Percentiles rank a stretch among this genome's conserved stretches.
phyloP scores from a whole-genome alignment of 2,888 invertebrate genomes.

The Saturnia pavonia region DNA sequence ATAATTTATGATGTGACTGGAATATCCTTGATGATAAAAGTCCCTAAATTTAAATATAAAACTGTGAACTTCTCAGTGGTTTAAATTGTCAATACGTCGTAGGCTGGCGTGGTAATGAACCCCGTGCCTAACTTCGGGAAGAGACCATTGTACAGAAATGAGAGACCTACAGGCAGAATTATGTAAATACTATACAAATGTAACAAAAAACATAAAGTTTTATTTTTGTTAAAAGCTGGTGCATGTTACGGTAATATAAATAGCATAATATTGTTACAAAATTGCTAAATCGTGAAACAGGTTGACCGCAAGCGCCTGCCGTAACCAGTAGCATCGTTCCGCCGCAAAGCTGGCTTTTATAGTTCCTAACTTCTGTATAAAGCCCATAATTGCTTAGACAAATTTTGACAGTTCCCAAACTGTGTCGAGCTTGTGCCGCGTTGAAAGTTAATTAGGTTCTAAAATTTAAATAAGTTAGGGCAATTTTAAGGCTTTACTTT shows the following conservation, averaged over 20 bases:
- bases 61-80: too few relatives aligned
- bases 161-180: too few relatives aligned
- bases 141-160: too few relatives aligned
- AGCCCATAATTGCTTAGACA: conserved; percentile 13
- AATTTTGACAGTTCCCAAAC: conserved; percentile 16
- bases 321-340: conserved; percentile 6
- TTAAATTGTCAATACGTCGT: too few relatives aligned
- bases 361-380: conserved; percentile 9
- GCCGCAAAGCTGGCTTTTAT: conserved; percentile 10
- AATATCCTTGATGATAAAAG: too few relatives aligned
- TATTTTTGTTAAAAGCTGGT: not conserved
- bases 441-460: conserved; percentile 19
- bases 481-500: conserved; percentile 5
- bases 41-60: too few relatives aligned
- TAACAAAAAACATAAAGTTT: not conserved
- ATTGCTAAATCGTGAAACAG: not conserved
- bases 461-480: conserved; percentile 12
- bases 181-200: too few relatives aligned
- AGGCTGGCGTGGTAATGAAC: too few relatives aligned
- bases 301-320: conserved; percentile 14
- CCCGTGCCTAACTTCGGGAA: too few relatives aligned
- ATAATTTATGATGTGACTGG: too few relatives aligned
- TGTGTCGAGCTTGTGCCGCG: conserved; percentile 10
- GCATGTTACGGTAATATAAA: not conserved
- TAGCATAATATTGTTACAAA: not conserved